Evolutionary conservation across 2,797 vertebrate species (phyloP), one percentile per base, ranked within the genome.

Genomic region (Steatocranus sp.): DNA sequence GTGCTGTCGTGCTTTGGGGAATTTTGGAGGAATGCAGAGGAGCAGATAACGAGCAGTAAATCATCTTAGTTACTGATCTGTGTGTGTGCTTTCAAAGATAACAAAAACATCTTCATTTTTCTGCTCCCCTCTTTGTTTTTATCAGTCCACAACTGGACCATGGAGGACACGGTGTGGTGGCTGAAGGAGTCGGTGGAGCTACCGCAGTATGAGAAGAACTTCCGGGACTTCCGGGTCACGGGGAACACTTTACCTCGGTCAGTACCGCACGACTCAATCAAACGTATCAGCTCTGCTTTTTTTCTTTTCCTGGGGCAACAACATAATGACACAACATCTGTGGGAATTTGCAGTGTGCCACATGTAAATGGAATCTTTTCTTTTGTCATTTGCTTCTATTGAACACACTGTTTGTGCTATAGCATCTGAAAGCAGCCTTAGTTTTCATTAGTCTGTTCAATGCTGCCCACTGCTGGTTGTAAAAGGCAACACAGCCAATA

Each of bases 71-170:
- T n/a, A 30, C 68, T 48, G 25, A 30, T 73, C 25, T 61, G 58
- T 73, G 41, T 73, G 41, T 73, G 68, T 1, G 68, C 17, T 18
- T 12, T 73, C 41, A 73, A 70, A 27, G 66, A 70, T 46, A 70
- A 73, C 41, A 73, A 27, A 18, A 73, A 27, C 66, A 73, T 73
- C 41, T 8, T 36, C 32, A 34, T 34, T 34, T 61, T 34, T 36
- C 58, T 61, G 6, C 6, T 20, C 23, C 25, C 66, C 15, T 17
- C 34, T 49, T 25, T n/a, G 5, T 15, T 66, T 43, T 27, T 92
- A 88, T 27, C 83, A 99, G 98, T 99, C 94, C 98, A 99, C 95
- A 99, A 99, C 95, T 99, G 98, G 98, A 99, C 98, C 11, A 88
- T 95, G 78, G 98, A 98, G 30, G 97, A 99, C 87, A 96, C 97